Evolutionary conservation across 1,140 invertebrate species (phyloP).

Genomic region (Epicauta chinensis): DNA sequence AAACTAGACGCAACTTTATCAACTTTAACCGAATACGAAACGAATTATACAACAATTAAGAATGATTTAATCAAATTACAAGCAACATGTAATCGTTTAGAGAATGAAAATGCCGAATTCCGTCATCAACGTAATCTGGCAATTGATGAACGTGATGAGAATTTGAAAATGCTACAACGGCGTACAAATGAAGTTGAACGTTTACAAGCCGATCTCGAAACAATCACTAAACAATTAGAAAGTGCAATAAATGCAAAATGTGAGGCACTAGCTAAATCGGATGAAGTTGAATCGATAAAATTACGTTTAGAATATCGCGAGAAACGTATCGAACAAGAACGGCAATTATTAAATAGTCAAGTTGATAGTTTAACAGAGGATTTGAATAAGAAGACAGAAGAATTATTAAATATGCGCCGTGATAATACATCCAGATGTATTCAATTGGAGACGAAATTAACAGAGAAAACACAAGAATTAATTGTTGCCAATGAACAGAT

Average conservation of each 20-base stretch:
- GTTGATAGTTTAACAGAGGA: constrained; percentile 69
- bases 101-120: constrained; percentile 49
- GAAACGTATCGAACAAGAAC: constrained; percentile 76
- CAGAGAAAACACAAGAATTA: constrained; percentile 74
- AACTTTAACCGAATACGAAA: constrained; percentile 55
- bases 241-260: constrained; percentile 69
- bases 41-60: constrained; percentile 53
- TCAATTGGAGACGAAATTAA: constrained; percentile 67
- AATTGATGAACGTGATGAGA: constrained; percentile 64
- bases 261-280: constrained; percentile 69
- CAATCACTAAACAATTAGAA: constrained; percentile 59
- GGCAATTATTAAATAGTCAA: constrained; percentile 64
- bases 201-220: constrained; percentile 55
- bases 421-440: constrained; percentile 67
- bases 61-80: constrained; percentile 57
- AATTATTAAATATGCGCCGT: constrained; percentile 66
- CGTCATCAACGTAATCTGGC: constrained; percentile 55
- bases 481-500: constrained; percentile 57
- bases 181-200: constrained; percentile 63
- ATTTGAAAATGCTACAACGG: constrained; percentile 61
- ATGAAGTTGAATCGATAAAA: constrained; percentile 75
- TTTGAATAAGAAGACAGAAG: constrained; percentile 64
- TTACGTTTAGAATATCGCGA: constrained; percentile 72
- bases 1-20: constrained; percentile 57
- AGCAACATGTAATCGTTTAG: constrained; percentile 49